Evolutionary conservation across 2,113 vertebrate species (phyloP).

Genomic region (Ornithorhynchus anatinus): DNA sequence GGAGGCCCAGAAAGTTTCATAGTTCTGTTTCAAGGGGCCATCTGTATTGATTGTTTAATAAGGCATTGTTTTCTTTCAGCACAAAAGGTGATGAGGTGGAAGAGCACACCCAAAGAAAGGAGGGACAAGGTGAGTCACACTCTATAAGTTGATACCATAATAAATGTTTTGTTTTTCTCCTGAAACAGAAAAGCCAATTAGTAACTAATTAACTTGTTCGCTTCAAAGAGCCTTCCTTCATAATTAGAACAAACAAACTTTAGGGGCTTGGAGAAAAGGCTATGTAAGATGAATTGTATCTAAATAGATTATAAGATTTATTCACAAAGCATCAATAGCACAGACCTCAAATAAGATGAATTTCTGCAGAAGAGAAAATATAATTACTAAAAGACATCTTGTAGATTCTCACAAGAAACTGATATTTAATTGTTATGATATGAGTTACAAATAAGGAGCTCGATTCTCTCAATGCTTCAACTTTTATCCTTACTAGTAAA

Average conservation of each 20-base stretch:
- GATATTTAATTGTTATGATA: conserved; percentile 1
- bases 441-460: no score
- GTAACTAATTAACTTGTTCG: conserved; percentile 10
- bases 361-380: background rate
- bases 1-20: no score
- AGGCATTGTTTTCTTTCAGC: conserved; percentile 26
- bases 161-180: conserved; percentile 43
- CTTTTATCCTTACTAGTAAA: no score
- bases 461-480: no score
- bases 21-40: no score
- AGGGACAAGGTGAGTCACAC: background rate
- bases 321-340: background rate
- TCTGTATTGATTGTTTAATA: no score
- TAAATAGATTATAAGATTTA: conserved; percentile 4
- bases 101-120: background rate
- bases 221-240: background rate
- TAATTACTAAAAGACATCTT: background rate
- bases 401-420: background rate
- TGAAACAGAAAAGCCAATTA: conserved; percentile 35
- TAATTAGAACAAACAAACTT: background rate
- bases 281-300: background rate
- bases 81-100: background rate
- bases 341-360: background rate
- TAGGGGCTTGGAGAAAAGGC: background rate
- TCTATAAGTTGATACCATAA: conserved; percentile 32